Conservation (phyloP, 2,888 invertebrate species). For the Opisthograptis luteolata region DNA sequence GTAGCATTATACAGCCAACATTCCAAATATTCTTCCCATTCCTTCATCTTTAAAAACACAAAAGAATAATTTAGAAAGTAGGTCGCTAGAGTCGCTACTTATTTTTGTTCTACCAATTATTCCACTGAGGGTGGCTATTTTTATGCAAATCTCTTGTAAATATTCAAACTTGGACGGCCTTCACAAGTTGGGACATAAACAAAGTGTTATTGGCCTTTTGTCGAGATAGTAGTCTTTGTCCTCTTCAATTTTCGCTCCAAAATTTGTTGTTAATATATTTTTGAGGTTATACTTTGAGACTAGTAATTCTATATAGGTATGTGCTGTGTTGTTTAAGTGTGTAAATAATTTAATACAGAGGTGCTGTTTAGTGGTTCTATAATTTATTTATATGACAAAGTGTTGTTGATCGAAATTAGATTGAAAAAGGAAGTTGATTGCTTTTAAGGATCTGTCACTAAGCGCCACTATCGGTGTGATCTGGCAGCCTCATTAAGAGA, state of each 20-base stretch:
- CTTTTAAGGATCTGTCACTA: no score
- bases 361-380: no score
- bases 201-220: slow-evolving; percentile 49
- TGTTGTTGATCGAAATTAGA: no score
- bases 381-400: no score
- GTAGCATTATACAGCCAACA: not conserved
- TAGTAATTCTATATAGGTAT: no score
- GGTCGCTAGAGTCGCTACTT: slow-evolving; percentile 44
- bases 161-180: slow-evolving; percentile 44
- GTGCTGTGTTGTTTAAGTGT: no score
- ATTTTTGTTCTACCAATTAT: slow-evolving; percentile 47
- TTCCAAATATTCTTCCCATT: not conserved
- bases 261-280: no score
- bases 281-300: no score
- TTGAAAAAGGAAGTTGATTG: no score
- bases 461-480: no score
- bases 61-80: slow-evolving; percentile 70
- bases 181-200: slow-evolving; percentile 40
- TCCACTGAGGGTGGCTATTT: slow-evolving; percentile 57
- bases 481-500: no score
- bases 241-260: slow-evolving; percentile 17
- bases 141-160: slow-evolving; percentile 69
- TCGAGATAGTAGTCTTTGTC: slow-evolving; percentile 44
- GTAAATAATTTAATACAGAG: no score
- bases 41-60: slow-evolving; percentile 18